These are phyloP conservation scores for Clarias batrachus DNA, from an alignment of 2,113 vertebrate genomes.

Conservation along the genomic window DNA sequence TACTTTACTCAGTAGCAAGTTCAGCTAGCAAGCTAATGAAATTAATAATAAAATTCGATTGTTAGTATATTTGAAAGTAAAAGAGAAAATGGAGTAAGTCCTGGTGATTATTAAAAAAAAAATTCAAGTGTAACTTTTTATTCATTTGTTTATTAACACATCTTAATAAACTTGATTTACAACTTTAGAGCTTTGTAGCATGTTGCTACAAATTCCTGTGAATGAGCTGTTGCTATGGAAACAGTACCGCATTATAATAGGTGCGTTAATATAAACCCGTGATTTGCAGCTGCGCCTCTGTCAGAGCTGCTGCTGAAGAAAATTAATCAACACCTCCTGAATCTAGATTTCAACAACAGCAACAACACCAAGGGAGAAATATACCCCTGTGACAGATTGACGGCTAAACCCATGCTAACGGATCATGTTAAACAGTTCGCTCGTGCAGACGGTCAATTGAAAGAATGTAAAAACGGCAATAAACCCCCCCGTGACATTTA, in stretches of 20 bases:
- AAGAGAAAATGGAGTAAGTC: no score
- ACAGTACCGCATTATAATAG: neutral
- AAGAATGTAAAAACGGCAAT: neutral
- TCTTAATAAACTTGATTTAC: neutral
- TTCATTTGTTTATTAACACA: neutral
- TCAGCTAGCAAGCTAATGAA: neutral
- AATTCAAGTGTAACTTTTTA: no score
- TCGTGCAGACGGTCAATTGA: conserved; percentile 7
- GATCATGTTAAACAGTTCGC: conserved; percentile 2
- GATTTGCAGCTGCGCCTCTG: neutral
- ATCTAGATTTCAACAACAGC: neutral
- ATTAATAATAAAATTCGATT: neutral
- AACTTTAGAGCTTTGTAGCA: neutral
- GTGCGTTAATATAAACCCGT: neutral
- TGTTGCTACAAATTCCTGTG: neutral
- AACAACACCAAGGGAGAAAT: neutral
- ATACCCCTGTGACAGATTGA: neutral
- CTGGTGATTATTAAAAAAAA: neutral
- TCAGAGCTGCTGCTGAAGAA: neutral
- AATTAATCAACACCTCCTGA: neutral
- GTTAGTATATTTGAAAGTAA: no score
- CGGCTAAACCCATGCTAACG: neutral
- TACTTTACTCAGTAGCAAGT: neutral
- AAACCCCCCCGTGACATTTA: conserved; percentile 17
- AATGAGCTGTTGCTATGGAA: neutral